Percentiles rank a stretch among this genome's conserved stretches.
These are phyloP conservation scores for Hemiscyllium ocellatum DNA, from an alignment of 2,113 vertebrate species.

Conservation along the genomic window DNA sequence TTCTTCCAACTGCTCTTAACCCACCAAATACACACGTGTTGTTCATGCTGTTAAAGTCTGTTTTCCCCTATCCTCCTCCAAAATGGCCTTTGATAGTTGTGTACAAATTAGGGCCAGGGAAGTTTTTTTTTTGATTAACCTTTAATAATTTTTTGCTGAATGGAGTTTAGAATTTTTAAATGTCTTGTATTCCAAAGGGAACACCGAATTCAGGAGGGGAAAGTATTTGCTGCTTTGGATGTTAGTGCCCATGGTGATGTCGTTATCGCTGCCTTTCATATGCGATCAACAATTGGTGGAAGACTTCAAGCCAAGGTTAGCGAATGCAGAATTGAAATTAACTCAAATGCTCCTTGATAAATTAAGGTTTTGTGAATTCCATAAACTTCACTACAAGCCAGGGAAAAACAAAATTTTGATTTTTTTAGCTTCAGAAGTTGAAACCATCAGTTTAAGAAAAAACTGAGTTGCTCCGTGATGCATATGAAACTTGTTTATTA, in stretches of 20 bases:
- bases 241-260: slow-evolving; percentile 90
- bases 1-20: background rate
- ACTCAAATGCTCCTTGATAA: background rate
- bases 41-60: background rate
- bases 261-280: slow-evolving; percentile 83
- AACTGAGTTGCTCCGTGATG: background rate
- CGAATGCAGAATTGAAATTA: background rate
- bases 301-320: slow-evolving; percentile 92
- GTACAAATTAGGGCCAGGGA: background rate
- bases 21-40: background rate
- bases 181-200: slow-evolving; percentile 62
- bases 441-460: background rate
- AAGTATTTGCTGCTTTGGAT: slow-evolving; percentile 80
- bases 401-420: background rate
- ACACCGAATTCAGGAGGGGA: slow-evolving; percentile 86
- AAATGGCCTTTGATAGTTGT: background rate
- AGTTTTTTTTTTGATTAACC: background rate
- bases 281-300: slow-evolving; percentile 91
- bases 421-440: background rate
- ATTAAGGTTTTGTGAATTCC: background rate
- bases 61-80: background rate
- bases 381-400: background rate
- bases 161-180: background rate
- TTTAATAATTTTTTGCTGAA: background rate
- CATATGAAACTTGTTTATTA: background rate